Evolutionary conservation across 2,113 vertebrate species (phyloP).

Genomic region (Trichechus manatus): DNA sequence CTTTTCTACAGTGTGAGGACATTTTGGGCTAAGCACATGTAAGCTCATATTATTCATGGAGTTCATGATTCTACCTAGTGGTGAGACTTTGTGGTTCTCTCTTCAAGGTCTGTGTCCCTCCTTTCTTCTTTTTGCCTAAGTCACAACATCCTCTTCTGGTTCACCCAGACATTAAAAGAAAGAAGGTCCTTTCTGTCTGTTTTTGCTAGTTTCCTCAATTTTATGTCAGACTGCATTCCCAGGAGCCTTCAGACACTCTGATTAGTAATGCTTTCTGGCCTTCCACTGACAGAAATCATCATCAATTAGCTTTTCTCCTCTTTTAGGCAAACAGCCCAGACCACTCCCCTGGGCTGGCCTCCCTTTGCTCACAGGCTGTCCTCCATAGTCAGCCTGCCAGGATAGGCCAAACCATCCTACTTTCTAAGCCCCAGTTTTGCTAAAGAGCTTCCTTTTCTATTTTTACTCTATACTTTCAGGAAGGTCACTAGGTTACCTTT

Average conservation of each 20-base stretch:
- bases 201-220: slow-evolving; percentile 24
- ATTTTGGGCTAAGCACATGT: not conserved
- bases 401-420: not conserved
- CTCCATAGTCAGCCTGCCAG: not conserved
- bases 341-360: not conserved
- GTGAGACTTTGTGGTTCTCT: not conserved
- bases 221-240: slow-evolving; percentile 9
- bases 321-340: not conserved
- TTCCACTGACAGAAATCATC: slow-evolving; percentile 31
- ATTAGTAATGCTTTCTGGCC: slow-evolving; percentile 50
- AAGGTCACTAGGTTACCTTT: not conserved
- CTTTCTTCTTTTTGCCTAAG: not conserved
- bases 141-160: not conserved
- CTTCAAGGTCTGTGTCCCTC: not conserved
- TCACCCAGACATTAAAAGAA: not conserved
- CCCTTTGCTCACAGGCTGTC: not conserved
- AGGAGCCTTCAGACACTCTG: slow-evolving; percentile 2
- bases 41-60: not conserved
- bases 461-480: not conserved
- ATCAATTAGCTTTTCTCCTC: slow-evolving; percentile 25
- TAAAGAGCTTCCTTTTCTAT: not conserved
- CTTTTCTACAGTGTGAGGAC: not conserved
- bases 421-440: not conserved
- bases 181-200: not conserved
- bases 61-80: not conserved